Evolutionary conservation across 2,113 vertebrate species (phyloP).

Genomic region (Cynocephalus volans): DNA sequence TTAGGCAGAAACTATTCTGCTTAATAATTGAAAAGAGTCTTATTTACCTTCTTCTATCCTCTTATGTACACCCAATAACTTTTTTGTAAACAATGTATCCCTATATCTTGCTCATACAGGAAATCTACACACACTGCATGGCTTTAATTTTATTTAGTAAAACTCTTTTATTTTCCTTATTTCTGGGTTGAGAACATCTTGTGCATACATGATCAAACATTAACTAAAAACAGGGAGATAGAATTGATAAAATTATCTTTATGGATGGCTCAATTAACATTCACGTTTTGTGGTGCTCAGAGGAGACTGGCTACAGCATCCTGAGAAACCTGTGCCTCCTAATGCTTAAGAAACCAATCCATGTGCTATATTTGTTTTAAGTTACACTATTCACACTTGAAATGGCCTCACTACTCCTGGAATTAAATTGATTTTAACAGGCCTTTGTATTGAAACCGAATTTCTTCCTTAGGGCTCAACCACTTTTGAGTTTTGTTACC

Average conservation of each 20-base stretch:
- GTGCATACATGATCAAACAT: not conserved
- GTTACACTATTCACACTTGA: not conserved
- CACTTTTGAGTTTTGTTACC: constrained; percentile 57
- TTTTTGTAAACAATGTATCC: not conserved
- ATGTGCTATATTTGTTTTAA: not conserved
- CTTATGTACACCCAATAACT: not conserved
- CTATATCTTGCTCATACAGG: not conserved
- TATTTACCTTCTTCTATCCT: not conserved
- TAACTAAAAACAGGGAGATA: not conserved
- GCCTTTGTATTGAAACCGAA: not conserved
- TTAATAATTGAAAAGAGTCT: constrained; percentile 47
- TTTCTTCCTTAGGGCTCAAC: not conserved
- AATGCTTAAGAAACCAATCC: not conserved
- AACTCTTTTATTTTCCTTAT: constrained; percentile 45
- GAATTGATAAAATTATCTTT: constrained; percentile 3
- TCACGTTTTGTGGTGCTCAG: not conserved
- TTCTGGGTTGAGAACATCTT: constrained; percentile 5
- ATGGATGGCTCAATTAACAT: not conserved
- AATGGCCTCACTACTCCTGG: not conserved
- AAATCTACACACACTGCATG: not conserved
- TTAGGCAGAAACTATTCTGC: constrained; percentile 16
- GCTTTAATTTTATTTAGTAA: constrained; percentile 47
- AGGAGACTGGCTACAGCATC: not conserved
- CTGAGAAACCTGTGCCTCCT: not conserved
- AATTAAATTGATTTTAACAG: constrained; percentile 36